Evolutionary conservation across 2,113 vertebrate species (phyloP).

Genomic region (Zosterops lateralis): DNA sequence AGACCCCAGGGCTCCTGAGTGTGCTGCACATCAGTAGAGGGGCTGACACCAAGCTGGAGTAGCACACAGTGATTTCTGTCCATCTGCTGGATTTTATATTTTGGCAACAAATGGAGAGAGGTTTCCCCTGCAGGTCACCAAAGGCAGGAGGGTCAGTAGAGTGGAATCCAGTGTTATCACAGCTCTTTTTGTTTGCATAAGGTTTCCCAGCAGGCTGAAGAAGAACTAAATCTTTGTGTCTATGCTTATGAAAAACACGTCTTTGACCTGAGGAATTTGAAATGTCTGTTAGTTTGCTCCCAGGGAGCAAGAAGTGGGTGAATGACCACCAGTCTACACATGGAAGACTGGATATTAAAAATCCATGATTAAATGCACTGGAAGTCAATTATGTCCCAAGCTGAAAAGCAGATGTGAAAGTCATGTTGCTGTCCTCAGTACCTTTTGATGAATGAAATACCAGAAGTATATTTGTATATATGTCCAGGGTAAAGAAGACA

Average conservation of each 20-base stretch:
- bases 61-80: background rate
- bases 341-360: constrained; percentile 23
- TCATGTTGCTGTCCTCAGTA: background rate
- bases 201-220: constrained; percentile 35
- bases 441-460: background rate
- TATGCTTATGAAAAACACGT: background rate
- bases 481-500: background rate
- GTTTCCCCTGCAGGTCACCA: background rate
- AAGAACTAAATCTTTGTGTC: constrained; percentile 34
- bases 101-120: background rate
- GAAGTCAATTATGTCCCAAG: constrained; percentile 16
- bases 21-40: background rate
- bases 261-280: constrained; percentile 54
- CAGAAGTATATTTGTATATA: background rate
- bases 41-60: fast-evolving
- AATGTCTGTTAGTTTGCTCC: constrained; percentile 11
- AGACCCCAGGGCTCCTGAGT: background rate
- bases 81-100: background rate
- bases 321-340: constrained; percentile 17
- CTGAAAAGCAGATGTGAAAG: background rate
- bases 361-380: background rate
- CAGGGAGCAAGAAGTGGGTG: background rate
- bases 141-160: background rate
- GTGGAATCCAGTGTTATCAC: background rate
- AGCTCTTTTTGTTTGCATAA: constrained; percentile 27